Evolutionary conservation across 2,113 vertebrate genomes (phyloP), one percentile per base, ranked within the genome.

Genomic region (Sterna hirundo): DNA sequence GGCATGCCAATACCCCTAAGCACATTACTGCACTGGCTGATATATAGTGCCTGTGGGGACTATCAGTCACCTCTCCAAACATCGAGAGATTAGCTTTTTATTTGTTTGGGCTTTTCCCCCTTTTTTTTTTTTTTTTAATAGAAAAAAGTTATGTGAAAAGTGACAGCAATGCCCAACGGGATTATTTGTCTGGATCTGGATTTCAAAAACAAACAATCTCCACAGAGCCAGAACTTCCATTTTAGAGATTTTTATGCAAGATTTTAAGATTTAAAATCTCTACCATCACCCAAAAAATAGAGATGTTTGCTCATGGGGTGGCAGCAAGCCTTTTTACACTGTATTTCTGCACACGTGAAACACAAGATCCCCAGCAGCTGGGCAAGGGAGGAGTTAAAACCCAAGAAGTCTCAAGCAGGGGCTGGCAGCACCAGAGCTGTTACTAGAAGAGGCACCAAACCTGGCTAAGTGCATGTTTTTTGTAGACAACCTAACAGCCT

Each of bases 381-480:
- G 26, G 58, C 42, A 64, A 88, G 13, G 75, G 27, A 92, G n/a
- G 69, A n/a, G 38, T 29, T 55, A 82, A 85, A 87, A 46, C 7
- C 46, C 60, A 23, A 4, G n/a, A 83, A 86, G 46, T 30, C 5
- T 1, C 49, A 44, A 11, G 15, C 85, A 91, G n/a, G 55, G 25
- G 62, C 21, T 88, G 75, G 76, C 82, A 88, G 62, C 52, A 68
- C 70, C 40, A 8, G 42, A 82, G 49, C 57, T 79, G 65, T 32
- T 57, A 47, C 46, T 13, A 65, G 26, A 46, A 88, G 47, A 86
- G 42, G 47, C 29, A 88, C 19, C 69, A 91, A 71, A 44, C 36
- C 69, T 60, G 7, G 3, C 14, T 17, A 16, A 1, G 3, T 2
- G 4, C 3, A 9, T 8, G 26, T 2, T 54, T 69, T 88, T 30